Conservation (phyloP, 92 coral and sea anemone species). For the Isaurus tuberculatus region DNA sequence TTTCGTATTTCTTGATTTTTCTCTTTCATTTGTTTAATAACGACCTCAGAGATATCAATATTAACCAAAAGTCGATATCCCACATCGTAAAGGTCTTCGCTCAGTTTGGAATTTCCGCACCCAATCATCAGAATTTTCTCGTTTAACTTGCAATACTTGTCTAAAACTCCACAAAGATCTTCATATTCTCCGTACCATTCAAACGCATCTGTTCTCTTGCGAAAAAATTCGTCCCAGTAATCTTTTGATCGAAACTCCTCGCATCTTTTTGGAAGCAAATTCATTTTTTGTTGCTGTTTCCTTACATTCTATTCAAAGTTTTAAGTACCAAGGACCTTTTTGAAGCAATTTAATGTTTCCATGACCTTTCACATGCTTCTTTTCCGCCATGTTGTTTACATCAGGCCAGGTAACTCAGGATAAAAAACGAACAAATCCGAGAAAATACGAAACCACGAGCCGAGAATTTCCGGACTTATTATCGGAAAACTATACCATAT, state of each 20-base stretch:
- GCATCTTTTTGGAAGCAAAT: conserved; percentile 65
- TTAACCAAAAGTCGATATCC: conserved; percentile 77
- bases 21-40: conserved; percentile 64
- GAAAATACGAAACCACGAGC: not conserved
- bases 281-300: conserved; percentile 22
- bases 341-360: not conserved
- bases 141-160: conserved; percentile 80
- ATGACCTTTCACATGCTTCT: not conserved
- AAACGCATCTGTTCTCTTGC: conserved; percentile 59
- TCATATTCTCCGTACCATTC: conserved; percentile 77
- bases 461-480: not conserved
- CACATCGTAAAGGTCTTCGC: conserved; percentile 88
- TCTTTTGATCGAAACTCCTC: conserved; percentile 66
- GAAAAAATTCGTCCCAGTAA: conserved; percentile 75
- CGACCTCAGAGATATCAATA: conserved; percentile 81
- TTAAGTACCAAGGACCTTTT: not conserved
- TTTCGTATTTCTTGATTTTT: conserved; percentile 70
- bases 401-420: conserved; percentile 19
- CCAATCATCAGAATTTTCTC: conserved; percentile 69
- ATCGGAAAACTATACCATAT: too few species aligned
- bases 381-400: conserved; percentile 34
- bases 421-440: not conserved
- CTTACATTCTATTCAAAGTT: not conserved
- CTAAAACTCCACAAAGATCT: conserved; percentile 71
- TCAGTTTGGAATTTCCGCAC: conserved; percentile 64